A percentile compares a stretch with the other conserved stretches of the same genome.
Conservation (phyloP, 2,888 invertebrate species). For the Thereva unica region DNA sequence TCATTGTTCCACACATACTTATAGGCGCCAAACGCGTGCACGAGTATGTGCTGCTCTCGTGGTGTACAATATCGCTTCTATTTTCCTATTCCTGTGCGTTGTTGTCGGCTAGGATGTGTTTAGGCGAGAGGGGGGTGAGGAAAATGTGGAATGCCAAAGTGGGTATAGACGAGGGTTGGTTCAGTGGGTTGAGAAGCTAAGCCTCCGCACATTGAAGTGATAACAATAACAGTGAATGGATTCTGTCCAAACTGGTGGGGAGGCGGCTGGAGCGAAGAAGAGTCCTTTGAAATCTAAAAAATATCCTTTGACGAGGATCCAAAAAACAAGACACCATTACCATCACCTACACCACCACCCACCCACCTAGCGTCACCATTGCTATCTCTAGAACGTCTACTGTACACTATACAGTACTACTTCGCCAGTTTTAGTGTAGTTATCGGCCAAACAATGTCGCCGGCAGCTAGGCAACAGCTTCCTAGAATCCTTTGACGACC, state of each 20-base stretch:
- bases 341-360: too few relatives aligned
- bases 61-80: too few relatives aligned
- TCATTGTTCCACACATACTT: constrained; percentile 11
- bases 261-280: constrained; percentile 1
- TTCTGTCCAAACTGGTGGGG: constrained; percentile 14
- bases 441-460: constrained; percentile 39
- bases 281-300: constrained; percentile 1
- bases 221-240: constrained; percentile 34
- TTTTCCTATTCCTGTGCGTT: constrained; percentile 27
- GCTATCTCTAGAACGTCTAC: constrained; percentile 26
- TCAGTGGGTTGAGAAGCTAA: too few relatives aligned
- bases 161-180: too few relatives aligned
- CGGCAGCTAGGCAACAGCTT: constrained; percentile 41
- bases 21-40: constrained; percentile 19
- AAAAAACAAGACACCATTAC: constrained; percentile 6
- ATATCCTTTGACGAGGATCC: not conserved
- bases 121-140: constrained; percentile 2
- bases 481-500: not conserved
- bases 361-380: not conserved
- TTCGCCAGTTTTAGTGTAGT: constrained; percentile 8
- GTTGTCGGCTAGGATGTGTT: constrained; percentile 10
- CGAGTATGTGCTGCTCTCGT: constrained; percentile 15
- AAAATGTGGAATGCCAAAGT: too few relatives aligned
- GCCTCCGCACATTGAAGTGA: constrained; percentile 19
- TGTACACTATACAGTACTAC: constrained; percentile 17